Evolutionary conservation across 2,888 invertebrate species (phyloP), one percentile per base, ranked within the genome.

Genomic region (Ophioninae sp.): DNA sequence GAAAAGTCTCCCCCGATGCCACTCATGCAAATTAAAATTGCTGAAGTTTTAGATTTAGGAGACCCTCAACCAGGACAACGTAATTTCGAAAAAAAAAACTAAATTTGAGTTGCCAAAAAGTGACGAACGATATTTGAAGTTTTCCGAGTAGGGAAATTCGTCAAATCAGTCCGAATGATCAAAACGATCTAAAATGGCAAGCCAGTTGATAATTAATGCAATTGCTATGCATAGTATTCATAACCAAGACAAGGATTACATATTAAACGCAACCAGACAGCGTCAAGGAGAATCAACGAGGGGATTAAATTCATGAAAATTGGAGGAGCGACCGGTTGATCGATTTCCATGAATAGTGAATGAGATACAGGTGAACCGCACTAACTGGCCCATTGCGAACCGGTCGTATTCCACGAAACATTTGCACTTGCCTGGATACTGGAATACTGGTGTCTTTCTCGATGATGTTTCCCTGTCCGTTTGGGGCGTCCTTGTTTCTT

Each of bases 381-480:
- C 58, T 17, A 76, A 67, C 17, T 41, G 51, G 51, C 51, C 44
- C 22, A 76, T 59, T 9, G 39, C 39, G 61, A 68, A 76, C 59
- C n/a, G 59, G 44, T 56, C 30, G 30, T 59, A 44, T 59, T 68
- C 44, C 30, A 76, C 41, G 22, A 44, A 76, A 76, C 41, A 61
- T 76, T 76, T 68, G 56, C 58, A 23, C 75, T 41, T 41, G 37
- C 41, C 39, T 58, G 59, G 59, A 76, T 76, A 68, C 44, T 76
- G 6, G 20, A 23, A 68, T 51, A 30, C 30, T 41, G 74, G 44
- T 13, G 69, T 75, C 71, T 71, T 76, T 74, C n/a, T 20, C 56
- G 13, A 63, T 44, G 44, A 64, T 37, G 23, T 44, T 63, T 41
- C 41, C 17, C 56, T 56, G 8, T 56, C 41, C 64, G 41, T 65